Percentiles rank a stretch among this genome's conserved stretches.
phyloP scores from a whole-genome alignment of 2,888 invertebrate species.

The Pristionchus mayeri region DNA sequence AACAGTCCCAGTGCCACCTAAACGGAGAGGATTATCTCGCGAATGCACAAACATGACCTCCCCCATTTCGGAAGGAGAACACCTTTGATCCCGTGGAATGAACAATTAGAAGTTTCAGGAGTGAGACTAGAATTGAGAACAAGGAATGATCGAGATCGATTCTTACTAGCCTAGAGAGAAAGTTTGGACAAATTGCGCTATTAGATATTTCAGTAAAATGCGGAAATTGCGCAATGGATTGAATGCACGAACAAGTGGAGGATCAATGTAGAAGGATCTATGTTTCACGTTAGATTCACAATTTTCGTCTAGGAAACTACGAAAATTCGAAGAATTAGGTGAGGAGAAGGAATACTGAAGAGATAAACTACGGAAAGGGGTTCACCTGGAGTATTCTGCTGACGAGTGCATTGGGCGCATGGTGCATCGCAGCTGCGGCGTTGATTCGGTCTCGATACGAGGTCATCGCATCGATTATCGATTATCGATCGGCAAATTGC shows the following conservation, averaged over 20 bases:
- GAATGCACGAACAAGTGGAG: no score
- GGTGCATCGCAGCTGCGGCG: constrained; percentile 50
- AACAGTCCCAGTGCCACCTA: constrained; percentile 73
- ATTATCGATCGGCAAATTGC: no score
- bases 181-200: no score
- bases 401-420: constrained; percentile 58
- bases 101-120: constrained; percentile 5
- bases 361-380: no score
- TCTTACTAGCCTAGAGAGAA: no score
- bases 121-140: background rate
- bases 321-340: no score
- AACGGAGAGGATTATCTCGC: constrained; percentile 18
- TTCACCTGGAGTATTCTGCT: constrained; percentile 63
- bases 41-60: constrained; percentile 4
- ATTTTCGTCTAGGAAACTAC: no score
- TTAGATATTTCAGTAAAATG: no score
- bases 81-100: background rate
- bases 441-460: constrained; percentile 43
- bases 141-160: background rate
- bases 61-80: background rate
- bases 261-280: no score
- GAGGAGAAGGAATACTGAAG: no score
- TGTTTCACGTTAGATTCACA: no score
- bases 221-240: no score
- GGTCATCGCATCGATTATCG: constrained; percentile 37